A percentile compares a stretch with the other conserved stretches of the same genome.
Conservation (phyloP, 2,797 vertebrate genomes). For the Hoplostethus atlanticus region DNA sequence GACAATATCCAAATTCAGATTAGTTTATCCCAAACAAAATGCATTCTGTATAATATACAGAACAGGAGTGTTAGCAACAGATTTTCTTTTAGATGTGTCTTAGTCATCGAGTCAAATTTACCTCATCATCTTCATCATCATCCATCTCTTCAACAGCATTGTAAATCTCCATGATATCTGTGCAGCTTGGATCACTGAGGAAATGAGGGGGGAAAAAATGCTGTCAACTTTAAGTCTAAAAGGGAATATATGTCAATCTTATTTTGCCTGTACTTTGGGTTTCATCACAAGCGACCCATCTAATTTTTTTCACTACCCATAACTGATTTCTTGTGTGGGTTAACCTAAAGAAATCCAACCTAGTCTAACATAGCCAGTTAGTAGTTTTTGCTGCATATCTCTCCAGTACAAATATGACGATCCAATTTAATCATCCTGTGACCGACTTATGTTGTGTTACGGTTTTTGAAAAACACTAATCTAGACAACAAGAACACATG, state of each 20-base stretch:
- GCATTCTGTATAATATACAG: neutral
- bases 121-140: conserved; percentile 88
- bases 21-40: neutral
- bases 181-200: conserved; percentile 90
- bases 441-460: neutral
- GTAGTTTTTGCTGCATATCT: too few species aligned
- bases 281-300: too few species aligned
- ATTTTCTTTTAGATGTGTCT: too few species aligned
- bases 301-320: too few species aligned
- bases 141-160: conserved; percentile 91
- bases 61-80: conserved; percentile 1
- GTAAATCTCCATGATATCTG: conserved; percentile 92
- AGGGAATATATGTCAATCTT: neutral
- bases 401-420: too few species aligned
- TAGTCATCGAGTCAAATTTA: conserved; percentile 57
- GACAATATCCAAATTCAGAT: conserved; percentile 14
- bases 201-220: conserved; percentile 23
- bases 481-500: neutral
- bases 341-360: too few species aligned
- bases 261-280: neutral
- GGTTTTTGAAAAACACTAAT: neutral
- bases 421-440: neutral
- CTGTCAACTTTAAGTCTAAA: neutral
- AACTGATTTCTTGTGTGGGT: too few species aligned
- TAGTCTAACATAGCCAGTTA: too few species aligned